Percentiles rank a stretch among this genome's conserved stretches.
These are phyloP conservation scores for Leguminivora glycinivorella DNA, from an alignment of 1,140 invertebrate species.

Conservation along the genomic window DNA sequence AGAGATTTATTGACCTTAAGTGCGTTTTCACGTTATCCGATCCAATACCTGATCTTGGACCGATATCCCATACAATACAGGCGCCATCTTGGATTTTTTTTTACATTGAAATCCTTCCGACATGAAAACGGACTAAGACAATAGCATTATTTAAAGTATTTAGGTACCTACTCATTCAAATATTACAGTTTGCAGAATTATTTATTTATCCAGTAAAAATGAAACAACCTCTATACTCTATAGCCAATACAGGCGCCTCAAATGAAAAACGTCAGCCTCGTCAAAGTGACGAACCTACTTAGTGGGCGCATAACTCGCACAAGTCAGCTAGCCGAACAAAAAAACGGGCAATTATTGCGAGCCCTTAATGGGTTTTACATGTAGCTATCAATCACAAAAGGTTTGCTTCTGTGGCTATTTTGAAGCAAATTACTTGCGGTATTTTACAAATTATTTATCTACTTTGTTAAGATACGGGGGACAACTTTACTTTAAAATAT, in stretches of 20 bases:
- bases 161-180: too few relatives aligned
- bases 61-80: too few relatives aligned
- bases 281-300: slow-evolving; percentile 66
- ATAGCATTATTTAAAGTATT: too few relatives aligned
- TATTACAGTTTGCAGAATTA: too few relatives aligned
- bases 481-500: not conserved
- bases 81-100: too few relatives aligned
- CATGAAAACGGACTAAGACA: too few relatives aligned
- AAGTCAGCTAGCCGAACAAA: slow-evolving; percentile 63
- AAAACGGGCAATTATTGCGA: slow-evolving; percentile 68
- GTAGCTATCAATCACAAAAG: slow-evolving; percentile 57
- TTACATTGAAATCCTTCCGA: too few relatives aligned
- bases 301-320: slow-evolving; percentile 71
- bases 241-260: slow-evolving; percentile 32
- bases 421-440: slow-evolving; percentile 16
- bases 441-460: slow-evolving; percentile 3
- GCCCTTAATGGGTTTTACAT: slow-evolving; percentile 73
- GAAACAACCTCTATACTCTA: slow-evolving; percentile 59
- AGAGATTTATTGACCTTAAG: too few relatives aligned
- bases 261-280: slow-evolving; percentile 61
- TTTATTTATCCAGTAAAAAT: not conserved
- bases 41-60: too few relatives aligned
- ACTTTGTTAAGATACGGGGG: not conserved
- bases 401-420: slow-evolving; percentile 31
- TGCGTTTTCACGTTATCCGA: too few relatives aligned